Evolutionary conservation across 1,140 invertebrate species (phyloP), one percentile per base, ranked within the genome.

Genomic region (Heliconius hewitsoni): DNA sequence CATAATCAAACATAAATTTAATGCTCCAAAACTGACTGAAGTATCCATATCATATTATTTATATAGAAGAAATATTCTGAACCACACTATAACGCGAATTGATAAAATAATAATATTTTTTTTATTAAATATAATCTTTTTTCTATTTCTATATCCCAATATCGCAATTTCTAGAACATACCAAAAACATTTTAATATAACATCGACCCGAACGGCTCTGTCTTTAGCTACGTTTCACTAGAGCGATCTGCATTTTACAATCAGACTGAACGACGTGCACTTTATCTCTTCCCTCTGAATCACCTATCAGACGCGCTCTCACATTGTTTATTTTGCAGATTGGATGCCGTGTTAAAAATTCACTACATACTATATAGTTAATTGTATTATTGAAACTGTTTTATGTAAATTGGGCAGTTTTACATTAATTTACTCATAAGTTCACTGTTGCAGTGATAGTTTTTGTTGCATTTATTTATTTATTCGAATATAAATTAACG

Each of bases 191-290:
- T 66, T 30, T 13, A 66, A 66, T 66, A 85, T 87, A 86, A 88
- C 87, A 85, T 80, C 84, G 84, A 80, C 79, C 84, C 86, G 86
- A 89, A 92, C 88, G 90, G 86, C 87, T 84, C 83, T 86, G 81
- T 86, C 83, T 37, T 72, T 81, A 84, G 82, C 84, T 85, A 79
- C 84, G 82, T 85, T 84, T 91, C 88, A 89, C 79, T 82, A 85
- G 81, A 87, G 83, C 87, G 83, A 90, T 92, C 86, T 92, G 88
- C 89, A 92, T 91, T 92, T 92, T 91, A 92, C 85, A 86, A 88
- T 86, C 84, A 84, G 23, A 66, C 27, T 30, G 60, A 66, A 85
- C 80, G 84, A 84, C 81, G 88, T 84, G 81, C 82, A 85, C 83
- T 86, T 87, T 86, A 85, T 87, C 87, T 83, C 82, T 86, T 90